Base-by-base conservation (phyloP, 2,797 vertebrate species). In the Hemibagrus guttatus region DNA sequence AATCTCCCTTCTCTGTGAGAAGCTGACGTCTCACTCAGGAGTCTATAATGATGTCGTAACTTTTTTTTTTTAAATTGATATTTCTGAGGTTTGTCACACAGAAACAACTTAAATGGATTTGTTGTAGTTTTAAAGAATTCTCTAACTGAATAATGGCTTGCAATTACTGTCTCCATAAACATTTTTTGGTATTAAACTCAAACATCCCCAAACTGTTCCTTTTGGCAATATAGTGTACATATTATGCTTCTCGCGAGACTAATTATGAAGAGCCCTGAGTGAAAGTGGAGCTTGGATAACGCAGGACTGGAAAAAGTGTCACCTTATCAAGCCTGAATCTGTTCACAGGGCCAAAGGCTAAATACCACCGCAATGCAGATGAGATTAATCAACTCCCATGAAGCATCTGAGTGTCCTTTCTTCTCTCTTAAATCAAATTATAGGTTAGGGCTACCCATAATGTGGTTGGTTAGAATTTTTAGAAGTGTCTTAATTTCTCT, bases 261-360 rank as follows among this genome's bases (percentile, higher is more conserved):
- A 58, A n/a, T 79, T 82, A 28, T 26, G 19, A 82, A 49, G 13
- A 49, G 58, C 23, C 23, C 5, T 28, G 23, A 80, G 35, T 39
- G 12, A 81, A 81, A 42, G 13, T 59, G 35, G 59, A 80, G 56
- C 52, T 56, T 54, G 26, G 74, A 76, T 75, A 4, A 28, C 8
- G 52, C n/a, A 31, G 74, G 49, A 76, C 17, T 56, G 79, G 1
- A 52, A 82, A 82, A 82, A 19, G 59, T 0, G 2, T 49, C 76
- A 58, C 16, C 54, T 71, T 86, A 49, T 63, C 84, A 71, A 71
- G 52, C 23, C 54, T 68, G 54, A 85, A 85, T 69, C n/a, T 61
- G n/a, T n/a, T n/a, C 26, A 13, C 54, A n/a, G 11, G 58, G 56
- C 39, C 68, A 81, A 69, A 72, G 21, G 26, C 78, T 69, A 80